Base-by-base conservation (phyloP, 2,113 vertebrate species). In the Chaetodon auriga region DNA sequence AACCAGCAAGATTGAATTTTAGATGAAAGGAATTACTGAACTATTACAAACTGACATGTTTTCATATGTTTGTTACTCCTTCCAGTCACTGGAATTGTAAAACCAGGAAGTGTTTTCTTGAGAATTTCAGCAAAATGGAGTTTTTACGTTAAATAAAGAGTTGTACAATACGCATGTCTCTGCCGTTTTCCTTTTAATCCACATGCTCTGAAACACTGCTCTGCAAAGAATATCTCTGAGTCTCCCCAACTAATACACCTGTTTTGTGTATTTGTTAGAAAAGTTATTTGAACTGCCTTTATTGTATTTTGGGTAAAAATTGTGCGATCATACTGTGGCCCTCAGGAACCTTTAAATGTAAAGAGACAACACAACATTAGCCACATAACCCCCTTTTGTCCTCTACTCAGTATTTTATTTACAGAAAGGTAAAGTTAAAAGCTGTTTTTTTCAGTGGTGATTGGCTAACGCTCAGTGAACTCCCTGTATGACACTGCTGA, bases 131-230 rank as follows among this genome's bases (percentile, higher is more conserved):
- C 90, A 94, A 91, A 88, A 84, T 81, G 90, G 93, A 93, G 83
- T 95, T 97, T 97, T 96, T 95, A 95, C 95, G 94, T 95, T 91
- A 94, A 97, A 98, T 97, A 97, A 98, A 97, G 89, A 90, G 93
- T 95, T 94, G 90, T 96, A 96, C 81, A 93, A 93, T 95, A 89
- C 71, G 1, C 7, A 15, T 53, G 66, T 72, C 3, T 75, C 35
- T 18, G 35, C 2, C 65, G 6, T 68, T 66, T 80, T 62, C 15
- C 68, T 66, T 58, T 58, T 30, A 3, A 63, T 64, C n/a, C 4
- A 14, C 11, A 48, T 18, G 5, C 57, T 14, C 23, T 55, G 7
- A 35, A 35, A 36, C 11, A 12, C 30, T 23, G 4, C 35, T 54
- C 4, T 14, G 9, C 7, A 7, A 41, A 41, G 38, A 3, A 48